Evolutionary conservation across 2,888 invertebrate genomes (phyloP), one percentile per base, ranked within the genome.

Genomic region (Agriotes lineatus): DNA sequence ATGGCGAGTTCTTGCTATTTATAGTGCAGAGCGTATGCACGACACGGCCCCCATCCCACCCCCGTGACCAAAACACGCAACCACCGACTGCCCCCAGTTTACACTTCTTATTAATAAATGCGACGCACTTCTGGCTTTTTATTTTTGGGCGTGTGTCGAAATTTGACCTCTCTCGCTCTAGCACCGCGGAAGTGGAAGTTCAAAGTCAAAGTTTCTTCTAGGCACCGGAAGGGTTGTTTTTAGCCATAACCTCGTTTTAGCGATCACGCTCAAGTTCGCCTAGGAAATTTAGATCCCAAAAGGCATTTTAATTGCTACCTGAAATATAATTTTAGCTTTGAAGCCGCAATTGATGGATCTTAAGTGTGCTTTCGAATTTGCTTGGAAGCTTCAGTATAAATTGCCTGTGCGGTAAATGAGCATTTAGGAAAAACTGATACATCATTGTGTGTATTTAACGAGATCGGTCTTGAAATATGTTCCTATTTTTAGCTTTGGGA

Each of bases 31-130:
- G 42, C 9, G 42, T 42, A 42, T 48, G 48, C 48, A 48, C 48
- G 48, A 48, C 48, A 48, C 20, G 5, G 22, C 19, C 10, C 10
- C 22, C 48, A 48, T 48, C 12, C 48, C 22, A 48, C 48, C 22
- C 6, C 20, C 14, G 2, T 48, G 22, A 1, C 22, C 20, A 48
- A 48, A 48, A 48, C 48, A 48, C 48, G 48, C 48, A 48, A 48
- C 48, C 48, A 18, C 20, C n/a, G 25, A 22, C 12, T 20, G 12
- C 14, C 45, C 12, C 14, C n/a, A 22, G 22, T 25, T 48, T 48
- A 48, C 48, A 48, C 48, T 48, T 48, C n/a, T 48, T 48, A 48
- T 48, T 48, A 48, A 48, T 48, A 48, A 48, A 48, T 48, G 20
- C 48, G 48, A 48, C 48, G 48, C 48, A 48, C 22, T 48, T 48